Evolutionary conservation across 2,888 invertebrate species (phyloP), one percentile per base, ranked within the genome.

Genomic region (Epiblema foenella): DNA sequence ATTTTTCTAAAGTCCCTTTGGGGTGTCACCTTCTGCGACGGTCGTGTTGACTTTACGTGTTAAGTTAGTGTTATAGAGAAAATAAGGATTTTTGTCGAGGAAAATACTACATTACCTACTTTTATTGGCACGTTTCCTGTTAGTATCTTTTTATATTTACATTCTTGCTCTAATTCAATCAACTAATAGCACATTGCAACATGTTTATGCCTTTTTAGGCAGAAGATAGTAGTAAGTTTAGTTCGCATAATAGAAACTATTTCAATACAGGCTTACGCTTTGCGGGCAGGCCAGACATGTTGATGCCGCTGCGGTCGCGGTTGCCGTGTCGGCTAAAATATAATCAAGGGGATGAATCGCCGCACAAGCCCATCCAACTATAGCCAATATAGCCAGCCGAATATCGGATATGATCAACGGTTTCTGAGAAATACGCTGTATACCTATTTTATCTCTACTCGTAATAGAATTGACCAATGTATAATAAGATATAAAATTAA

Each of bases 1-100:
- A 71, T 71, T 71, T 71, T 71, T 71, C 71, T 71, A 71, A 71
- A 71, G 56, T 71, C 65, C 70, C 67, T 71, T 71, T 71, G 56
- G 66, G 67, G 60, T 62, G 66, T 59, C 62, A 70, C 70, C 65
- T 70, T 59, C 69, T 70, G 70, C 54, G 70, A 52, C 65, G 65
- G 65, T 56, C 15, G n/a, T 70, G 67, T 71, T 71, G 66, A 67
- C 67, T 67, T 46, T 51, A 67, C 62, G 71, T 71, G 71, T 71
- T 71, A 71, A 67, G 67, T 57, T 67, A 67, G 67, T 57, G 67
- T 67, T 66, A 46, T 15, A 12, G 29, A 57, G 65, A 66, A 66
- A 64, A 64, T 64, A 64, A 39, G 37, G 65, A 66, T 8, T 56
- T 56, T 39, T 33, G 39, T 51, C 20, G 20, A 51, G 49, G 18